phyloP scores from a whole-genome alignment of 2,113 vertebrate genomes.

The Passer montanus region DNA sequence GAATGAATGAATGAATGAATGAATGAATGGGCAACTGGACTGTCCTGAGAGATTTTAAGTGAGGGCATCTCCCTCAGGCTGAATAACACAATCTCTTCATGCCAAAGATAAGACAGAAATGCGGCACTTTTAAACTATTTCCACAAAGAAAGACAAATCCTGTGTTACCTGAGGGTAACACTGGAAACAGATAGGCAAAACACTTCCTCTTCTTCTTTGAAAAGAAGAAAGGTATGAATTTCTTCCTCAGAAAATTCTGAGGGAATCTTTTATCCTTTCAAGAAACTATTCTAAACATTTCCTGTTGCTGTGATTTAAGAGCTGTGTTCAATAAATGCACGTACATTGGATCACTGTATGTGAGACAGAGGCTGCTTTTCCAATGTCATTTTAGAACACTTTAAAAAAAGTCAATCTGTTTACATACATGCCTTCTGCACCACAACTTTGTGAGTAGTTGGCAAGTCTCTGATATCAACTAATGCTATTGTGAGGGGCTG shows the following conservation, averaged over 20 bases:
- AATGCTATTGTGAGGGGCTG: slow-evolving; percentile 36
- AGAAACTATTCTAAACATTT: not conserved
- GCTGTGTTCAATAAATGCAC: fast-evolving
- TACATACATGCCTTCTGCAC: slow-evolving; percentile 21
- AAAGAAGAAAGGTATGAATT: not conserved
- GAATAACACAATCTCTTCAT: not conserved
- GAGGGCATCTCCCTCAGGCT: not conserved
- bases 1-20: not conserved
- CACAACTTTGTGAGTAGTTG: not conserved
- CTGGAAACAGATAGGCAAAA: not conserved
- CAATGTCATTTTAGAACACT: not conserved
- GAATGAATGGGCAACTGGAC: not conserved
- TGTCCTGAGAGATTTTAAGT: not conserved
- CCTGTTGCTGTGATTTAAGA: not conserved
- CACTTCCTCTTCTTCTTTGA: not conserved
- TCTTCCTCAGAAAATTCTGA: not conserved
- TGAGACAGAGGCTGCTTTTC: not conserved
- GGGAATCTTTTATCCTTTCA: not conserved
- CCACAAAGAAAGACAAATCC: not conserved
- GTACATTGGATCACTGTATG: not conserved
- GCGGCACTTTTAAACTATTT: not conserved
- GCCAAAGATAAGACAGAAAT: not conserved
- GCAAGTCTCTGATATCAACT: slow-evolving; percentile 3
- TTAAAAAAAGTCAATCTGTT: slow-evolving; percentile 23
- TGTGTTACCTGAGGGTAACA: not conserved